Evolutionary conservation across 2,888 invertebrate species (phyloP), one percentile per base, ranked within the genome.

Genomic region (Euzophera pinguis): DNA sequence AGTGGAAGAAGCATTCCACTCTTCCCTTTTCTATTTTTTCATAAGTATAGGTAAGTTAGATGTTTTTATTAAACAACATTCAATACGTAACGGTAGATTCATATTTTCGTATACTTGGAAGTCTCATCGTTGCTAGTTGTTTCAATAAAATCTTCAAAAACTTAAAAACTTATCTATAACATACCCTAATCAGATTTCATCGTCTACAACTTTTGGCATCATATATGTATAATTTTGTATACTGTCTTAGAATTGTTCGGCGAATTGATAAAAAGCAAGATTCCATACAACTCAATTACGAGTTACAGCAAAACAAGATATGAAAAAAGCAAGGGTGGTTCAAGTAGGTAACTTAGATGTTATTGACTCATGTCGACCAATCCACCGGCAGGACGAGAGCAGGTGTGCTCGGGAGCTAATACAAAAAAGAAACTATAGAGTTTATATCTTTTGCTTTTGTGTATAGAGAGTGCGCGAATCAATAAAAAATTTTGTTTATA

Each of bases 331-430:
- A 69, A 75, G 76, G 71, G 70, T 67, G 75, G 71, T 70, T 67
- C 64, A 66, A 65, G 72, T 22, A 22, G 22, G 84, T 84, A 83
- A 83, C 78, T 70, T 74, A 73, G 77, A 78, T 80, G 84, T 84
- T 87, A 81, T 86, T 87, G 87, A 87, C 85, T 86, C 67, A 72
- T 55, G 63, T 56, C 69, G 67, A 65, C 89, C 89, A 88, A 88
- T 88, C 77, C 71, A 71, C 63, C 59, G 65, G 64, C 56, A 65
- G 70, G 53, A 58, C 53, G 54, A 56, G 54, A 68, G 75, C 84
- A 85, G 87, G 84, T 86, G 88, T 76, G 71, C 67, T 70, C 61
- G 58, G 57, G 60, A 65, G 55, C 50, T 55, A 57, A 59, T 53
- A 59, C 22, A 22, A 22, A 22, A 22, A 22, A 59, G 54, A 48